These are phyloP conservation scores for Grantiella picta DNA, from an alignment of 2,113 vertebrate species.

Conservation along the genomic window DNA sequence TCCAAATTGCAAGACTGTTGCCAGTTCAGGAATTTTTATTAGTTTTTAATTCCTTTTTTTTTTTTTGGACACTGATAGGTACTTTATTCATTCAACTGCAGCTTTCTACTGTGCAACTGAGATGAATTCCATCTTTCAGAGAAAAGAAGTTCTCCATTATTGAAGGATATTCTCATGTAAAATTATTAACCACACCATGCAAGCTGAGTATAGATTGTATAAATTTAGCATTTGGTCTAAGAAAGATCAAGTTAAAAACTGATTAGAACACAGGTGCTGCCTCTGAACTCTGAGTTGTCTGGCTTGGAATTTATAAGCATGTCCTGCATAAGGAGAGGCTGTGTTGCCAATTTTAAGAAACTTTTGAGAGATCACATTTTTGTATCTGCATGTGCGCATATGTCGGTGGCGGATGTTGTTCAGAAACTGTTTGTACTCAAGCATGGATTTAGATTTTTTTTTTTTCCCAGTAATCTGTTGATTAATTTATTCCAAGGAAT, in stretches of 20 bases:
- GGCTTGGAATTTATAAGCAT: neutral
- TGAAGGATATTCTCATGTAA: neutral
- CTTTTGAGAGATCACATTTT: neutral
- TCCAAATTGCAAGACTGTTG: neutral
- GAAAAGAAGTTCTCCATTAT: neutral
- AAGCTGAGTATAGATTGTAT: neutral
- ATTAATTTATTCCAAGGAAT: constrained; percentile 2
- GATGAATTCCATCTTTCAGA: neutral
- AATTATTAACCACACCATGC: neutral
- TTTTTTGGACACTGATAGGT: neutral
- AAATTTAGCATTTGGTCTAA: neutral
- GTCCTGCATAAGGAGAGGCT: neutral
- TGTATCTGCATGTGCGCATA: neutral
- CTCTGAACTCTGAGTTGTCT: neutral
- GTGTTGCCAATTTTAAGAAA: neutral
- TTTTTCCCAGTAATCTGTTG: constrained; percentile 11
- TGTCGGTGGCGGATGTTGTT: neutral
- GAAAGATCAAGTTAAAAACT: neutral
- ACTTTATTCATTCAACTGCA: neutral
- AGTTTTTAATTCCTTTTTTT: neutral
- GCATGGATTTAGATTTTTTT: neutral
- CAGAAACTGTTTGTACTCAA: constrained; percentile 40
- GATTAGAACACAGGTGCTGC: neutral
- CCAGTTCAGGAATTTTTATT: neutral
- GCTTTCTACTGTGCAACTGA: neutral